phyloP scores from a whole-genome alignment of 2,113 vertebrate genomes.

The Amia ocellicauda region DNA sequence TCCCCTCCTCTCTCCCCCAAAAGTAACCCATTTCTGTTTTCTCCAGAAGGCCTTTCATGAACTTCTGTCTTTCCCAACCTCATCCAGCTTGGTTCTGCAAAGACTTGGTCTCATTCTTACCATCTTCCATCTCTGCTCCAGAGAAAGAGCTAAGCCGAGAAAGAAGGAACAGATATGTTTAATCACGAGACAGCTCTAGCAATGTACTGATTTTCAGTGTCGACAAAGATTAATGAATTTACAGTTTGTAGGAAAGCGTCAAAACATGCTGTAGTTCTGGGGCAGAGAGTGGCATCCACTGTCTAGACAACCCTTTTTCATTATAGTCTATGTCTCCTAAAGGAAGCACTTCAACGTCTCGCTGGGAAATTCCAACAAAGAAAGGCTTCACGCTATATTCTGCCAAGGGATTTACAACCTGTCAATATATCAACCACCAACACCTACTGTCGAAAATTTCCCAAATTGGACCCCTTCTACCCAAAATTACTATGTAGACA shows the following conservation, averaged over 20 bases:
- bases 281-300: neutral
- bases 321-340: neutral
- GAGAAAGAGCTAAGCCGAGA: neutral
- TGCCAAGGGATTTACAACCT: neutral
- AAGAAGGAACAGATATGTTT: neutral
- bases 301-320: neutral
- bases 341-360: too few species aligned
- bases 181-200: neutral
- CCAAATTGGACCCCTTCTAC: neutral
- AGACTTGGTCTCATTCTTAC: too few species aligned
- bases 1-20: too few species aligned
- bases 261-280: neutral
- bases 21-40: too few species aligned
- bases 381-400: neutral
- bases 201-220: neutral
- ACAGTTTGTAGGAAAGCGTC: neutral
- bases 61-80: too few species aligned
- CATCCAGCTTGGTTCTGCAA: too few species aligned
- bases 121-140: neutral
- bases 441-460: neutral
- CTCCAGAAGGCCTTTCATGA: too few species aligned
- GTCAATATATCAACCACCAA: too few species aligned
- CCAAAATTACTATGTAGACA: neutral
- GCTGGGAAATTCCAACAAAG: too few species aligned
- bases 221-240: conserved; percentile 1